phyloP scores from a whole-genome alignment of 2,888 invertebrate species.

The Lumbricus terrestris region DNA sequence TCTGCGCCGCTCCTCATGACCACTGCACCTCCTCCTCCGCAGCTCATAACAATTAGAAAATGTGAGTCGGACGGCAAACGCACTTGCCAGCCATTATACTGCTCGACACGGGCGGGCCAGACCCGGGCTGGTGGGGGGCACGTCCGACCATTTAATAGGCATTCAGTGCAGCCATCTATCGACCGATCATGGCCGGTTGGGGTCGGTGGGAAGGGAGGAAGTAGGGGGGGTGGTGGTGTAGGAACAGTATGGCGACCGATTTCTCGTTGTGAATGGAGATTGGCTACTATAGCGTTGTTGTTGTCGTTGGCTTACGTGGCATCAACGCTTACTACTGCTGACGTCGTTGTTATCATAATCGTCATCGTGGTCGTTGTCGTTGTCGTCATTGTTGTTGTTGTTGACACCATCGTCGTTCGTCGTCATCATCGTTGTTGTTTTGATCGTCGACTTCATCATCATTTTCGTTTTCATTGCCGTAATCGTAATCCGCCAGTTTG shows the following conservation, averaged over 20 bases:
- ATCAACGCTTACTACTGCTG: neutral
- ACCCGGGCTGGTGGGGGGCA: neutral
- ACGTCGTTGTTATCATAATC: neutral
- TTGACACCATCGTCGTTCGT: neutral
- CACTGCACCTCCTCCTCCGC: no score
- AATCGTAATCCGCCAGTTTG: no score
- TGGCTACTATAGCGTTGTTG: neutral
- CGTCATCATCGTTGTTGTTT: neutral
- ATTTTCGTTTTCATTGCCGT: no score
- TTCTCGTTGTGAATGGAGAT: neutral
- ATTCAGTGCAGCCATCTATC: neutral
- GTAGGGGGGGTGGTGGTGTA: neutral
- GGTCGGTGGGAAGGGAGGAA: neutral
- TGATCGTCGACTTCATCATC: neutral
- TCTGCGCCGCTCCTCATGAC: no score
- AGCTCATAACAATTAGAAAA: neutral
- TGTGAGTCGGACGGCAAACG: neutral
- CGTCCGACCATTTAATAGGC: neutral
- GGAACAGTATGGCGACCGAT: neutral
- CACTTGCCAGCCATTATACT: no score
- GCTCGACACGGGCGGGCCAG: neutral
- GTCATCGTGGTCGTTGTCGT: neutral
- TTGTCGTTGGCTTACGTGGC: neutral
- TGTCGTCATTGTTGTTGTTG: neutral
- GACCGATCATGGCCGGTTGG: neutral